Conservation (phyloP, 2,888 invertebrate species). For the Eupeodes latifasciatus region DNA sequence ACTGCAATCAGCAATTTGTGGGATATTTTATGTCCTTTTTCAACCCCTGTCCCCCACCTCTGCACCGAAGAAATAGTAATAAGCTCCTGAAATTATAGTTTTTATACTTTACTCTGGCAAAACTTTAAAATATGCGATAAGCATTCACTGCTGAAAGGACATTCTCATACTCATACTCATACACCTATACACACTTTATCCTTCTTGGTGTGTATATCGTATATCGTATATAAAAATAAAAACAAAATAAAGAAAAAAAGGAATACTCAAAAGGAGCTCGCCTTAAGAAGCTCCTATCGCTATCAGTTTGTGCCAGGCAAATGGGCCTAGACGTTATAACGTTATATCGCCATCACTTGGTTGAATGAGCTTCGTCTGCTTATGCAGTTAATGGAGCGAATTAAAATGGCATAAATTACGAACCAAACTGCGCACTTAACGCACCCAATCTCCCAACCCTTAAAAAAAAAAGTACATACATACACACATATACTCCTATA, state of each 20-base stretch:
- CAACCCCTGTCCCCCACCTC: background rate
- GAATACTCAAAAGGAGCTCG: conserved; percentile 4
- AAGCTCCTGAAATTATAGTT: background rate
- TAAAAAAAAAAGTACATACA: too few species aligned
- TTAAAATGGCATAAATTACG: conserved; percentile 74
- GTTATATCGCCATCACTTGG: conserved; percentile 35
- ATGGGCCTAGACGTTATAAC: conserved; percentile 41
- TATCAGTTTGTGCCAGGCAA: conserved; percentile 69
- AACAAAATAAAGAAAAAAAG: conserved; percentile 37
- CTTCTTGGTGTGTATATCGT: background rate
- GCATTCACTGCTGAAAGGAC: background rate
- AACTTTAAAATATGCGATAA: conserved; percentile 60
- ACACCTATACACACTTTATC: too few species aligned
- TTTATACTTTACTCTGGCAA: background rate
- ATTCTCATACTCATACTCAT: too few species aligned
- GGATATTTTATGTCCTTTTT: conserved; percentile 8
- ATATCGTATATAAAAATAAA: background rate
- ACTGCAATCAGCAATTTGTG: background rate
- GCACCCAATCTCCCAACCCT: conserved; percentile 8
- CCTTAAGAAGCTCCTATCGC: conserved; percentile 64
- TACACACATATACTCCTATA: too few species aligned
- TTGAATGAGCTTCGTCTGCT: conserved; percentile 49
- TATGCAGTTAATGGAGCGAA: conserved; percentile 73
- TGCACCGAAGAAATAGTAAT: background rate
- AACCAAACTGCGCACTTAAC: conserved; percentile 65